Base-by-base conservation (phyloP, 2,888 invertebrate genomes). In the Cheiracanthium punctorium region DNA sequence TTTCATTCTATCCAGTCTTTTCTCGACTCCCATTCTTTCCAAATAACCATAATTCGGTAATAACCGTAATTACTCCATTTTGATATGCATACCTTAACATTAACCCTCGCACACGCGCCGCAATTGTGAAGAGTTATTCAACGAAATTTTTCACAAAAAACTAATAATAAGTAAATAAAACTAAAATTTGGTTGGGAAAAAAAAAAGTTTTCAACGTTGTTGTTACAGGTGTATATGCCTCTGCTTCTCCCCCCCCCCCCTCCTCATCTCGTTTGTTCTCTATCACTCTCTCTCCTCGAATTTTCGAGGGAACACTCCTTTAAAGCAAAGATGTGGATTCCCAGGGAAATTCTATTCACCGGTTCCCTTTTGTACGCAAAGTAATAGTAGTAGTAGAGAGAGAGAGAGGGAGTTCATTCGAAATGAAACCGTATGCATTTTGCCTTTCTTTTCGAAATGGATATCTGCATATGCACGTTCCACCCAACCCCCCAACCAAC, bases 351-450 rank as follows among this genome's bases (percentile, higher is more conserved):
- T 58, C 58, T 58, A 58, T 58, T 58, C 58, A 58, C 24, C 58
- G 24, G 48, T 58, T 24, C 10, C 37, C 58, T 58, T 58, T 58
- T 58, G 58, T 58, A 58, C 24, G 24, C 8, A 58, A 20, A 4
- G 24, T 5, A 24, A 24, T 5, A 24, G 58, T 7, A 17, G 43
- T 2, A 17, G 10, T 48, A 17, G 14, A 17, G 43, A 17, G 7
- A 17, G 43, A 17, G 17, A 2, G 43, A 17, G 43, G 17, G 32
- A 32, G 14, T 20, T 48, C 52, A 84, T 65, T 74, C 84, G 73
- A 74, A 85, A 85, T 85, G 84, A 85, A 85, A 85, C 79, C 84
- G 67, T 74, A 80, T 32, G 84, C 74, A 79, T 73, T 85, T 79
- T 85, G 58, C 79, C 67, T 85, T 77, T 76, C 41, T 58, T 58